Evolutionary conservation across 2,113 vertebrate species (phyloP).

Genomic region (Sander lucioperca): DNA sequence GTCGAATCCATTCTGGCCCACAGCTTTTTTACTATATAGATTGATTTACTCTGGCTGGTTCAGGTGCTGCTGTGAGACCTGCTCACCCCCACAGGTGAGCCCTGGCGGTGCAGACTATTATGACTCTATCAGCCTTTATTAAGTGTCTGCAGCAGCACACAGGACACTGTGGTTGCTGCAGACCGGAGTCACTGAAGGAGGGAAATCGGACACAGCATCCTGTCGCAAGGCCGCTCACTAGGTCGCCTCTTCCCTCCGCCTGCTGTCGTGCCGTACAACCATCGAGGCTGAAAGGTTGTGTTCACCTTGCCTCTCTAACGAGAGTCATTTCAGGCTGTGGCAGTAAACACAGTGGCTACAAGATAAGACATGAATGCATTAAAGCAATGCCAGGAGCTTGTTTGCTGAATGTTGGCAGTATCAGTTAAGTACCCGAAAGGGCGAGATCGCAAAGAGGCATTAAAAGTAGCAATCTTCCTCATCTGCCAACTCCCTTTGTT

Average conservation of each 20-base stretch:
- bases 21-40: conserved; percentile 49
- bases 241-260: conserved; percentile 9
- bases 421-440: not conserved
- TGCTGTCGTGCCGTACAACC: not conserved
- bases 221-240: conserved; percentile 12
- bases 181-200: not conserved
- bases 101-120: conserved; percentile 33
- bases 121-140: conserved; percentile 52
- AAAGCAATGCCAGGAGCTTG: conserved; percentile 11
- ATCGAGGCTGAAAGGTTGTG: conserved; percentile 10
- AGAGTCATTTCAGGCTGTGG: conserved; percentile 20
- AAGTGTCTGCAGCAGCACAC: conserved; percentile 36
- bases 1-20: not conserved
- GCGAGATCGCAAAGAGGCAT: not conserved
- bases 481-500: conserved; percentile 17
- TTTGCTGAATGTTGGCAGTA: conserved; percentile 3
- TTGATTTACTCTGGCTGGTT: conserved; percentile 52
- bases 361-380: conserved; percentile 27
- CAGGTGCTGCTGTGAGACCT: conserved; percentile 38
- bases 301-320: conserved; percentile 45
- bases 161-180: not conserved
- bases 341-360: not conserved
- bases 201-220: not conserved
- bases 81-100: conserved; percentile 34
- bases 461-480: conserved; percentile 29